Conservation (phyloP, 2,888 invertebrate genomes). For the Nymphalis c-album region DNA sequence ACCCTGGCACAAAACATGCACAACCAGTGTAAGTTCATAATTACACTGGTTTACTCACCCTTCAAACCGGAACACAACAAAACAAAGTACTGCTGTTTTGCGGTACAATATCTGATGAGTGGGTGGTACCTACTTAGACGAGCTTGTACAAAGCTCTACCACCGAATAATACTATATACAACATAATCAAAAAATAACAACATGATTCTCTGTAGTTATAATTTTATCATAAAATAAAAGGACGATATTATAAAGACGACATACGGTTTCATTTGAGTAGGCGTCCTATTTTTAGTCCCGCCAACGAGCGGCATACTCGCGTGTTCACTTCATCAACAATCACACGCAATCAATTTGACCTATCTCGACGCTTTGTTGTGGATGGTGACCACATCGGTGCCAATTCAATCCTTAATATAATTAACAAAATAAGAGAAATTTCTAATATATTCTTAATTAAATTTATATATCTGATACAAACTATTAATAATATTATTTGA, state of each 20-base stretch:
- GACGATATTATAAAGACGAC: conserved; percentile 37
- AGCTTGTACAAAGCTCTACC: too few species aligned
- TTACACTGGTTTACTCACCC: too few species aligned
- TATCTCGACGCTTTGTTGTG: conserved; percentile 57
- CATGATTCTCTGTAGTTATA: background rate
- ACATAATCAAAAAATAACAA: too few species aligned
- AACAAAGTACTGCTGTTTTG: too few species aligned
- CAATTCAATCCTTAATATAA: conserved; percentile 22
- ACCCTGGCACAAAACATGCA: too few species aligned
- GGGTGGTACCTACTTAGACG: too few species aligned
- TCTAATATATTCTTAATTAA: background rate
- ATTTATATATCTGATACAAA: background rate
- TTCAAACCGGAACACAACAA: too few species aligned
- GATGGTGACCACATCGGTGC: conserved; percentile 23
- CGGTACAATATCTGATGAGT: too few species aligned
- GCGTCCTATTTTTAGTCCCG: conserved; percentile 66
- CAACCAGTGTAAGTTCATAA: too few species aligned
- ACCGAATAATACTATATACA: too few species aligned
- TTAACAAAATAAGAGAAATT: background rate
- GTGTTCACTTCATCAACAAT: conserved; percentile 60
- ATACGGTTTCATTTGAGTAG: conserved; percentile 31
- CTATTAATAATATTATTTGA: background rate
- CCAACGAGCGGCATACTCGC: conserved; percentile 47
- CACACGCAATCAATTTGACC: conserved; percentile 75
- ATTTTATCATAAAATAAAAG: conserved; percentile 28